Evolutionary conservation across 2,888 invertebrate genomes (phyloP).

Genomic region (Papilio protenor): DNA sequence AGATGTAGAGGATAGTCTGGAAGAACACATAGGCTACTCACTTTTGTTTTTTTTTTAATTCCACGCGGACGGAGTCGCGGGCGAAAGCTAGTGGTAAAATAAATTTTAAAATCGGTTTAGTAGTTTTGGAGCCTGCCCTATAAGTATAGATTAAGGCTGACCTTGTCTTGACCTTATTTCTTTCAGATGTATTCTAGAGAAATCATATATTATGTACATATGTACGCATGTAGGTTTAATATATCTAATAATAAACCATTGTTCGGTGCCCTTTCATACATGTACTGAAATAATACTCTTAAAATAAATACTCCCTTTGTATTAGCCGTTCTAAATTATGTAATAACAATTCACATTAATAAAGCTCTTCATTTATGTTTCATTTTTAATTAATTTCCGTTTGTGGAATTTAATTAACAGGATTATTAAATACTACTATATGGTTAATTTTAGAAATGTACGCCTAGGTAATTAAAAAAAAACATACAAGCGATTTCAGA

Average conservation of each 20-base stretch:
- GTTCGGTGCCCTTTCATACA: background rate
- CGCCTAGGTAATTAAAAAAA: background rate
- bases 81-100: too few relatives aligned
- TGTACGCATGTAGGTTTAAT: background rate
- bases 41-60: too few relatives aligned
- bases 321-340: slow-evolving; percentile 8
- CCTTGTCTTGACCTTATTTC: too few relatives aligned
- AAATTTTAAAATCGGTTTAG: too few relatives aligned
- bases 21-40: too few relatives aligned
- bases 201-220: too few relatives aligned
- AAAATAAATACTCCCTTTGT: slow-evolving; percentile 23
- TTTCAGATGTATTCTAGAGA: too few relatives aligned
- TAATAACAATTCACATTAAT: slow-evolving; percentile 21
- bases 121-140: too few relatives aligned
- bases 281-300: slow-evolving; percentile 6
- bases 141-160: too few relatives aligned
- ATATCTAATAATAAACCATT: background rate
- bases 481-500: too few relatives aligned
- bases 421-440: background rate
- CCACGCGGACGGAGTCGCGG: too few relatives aligned
- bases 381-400: background rate
- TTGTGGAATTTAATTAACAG: background rate
- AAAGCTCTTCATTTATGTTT: background rate
- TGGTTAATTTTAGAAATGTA: background rate
- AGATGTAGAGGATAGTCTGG: too few relatives aligned